These are phyloP conservation scores for Datnioides undecimradiatus DNA, from an alignment of 2,113 vertebrate genomes.

Conservation along the genomic window DNA sequence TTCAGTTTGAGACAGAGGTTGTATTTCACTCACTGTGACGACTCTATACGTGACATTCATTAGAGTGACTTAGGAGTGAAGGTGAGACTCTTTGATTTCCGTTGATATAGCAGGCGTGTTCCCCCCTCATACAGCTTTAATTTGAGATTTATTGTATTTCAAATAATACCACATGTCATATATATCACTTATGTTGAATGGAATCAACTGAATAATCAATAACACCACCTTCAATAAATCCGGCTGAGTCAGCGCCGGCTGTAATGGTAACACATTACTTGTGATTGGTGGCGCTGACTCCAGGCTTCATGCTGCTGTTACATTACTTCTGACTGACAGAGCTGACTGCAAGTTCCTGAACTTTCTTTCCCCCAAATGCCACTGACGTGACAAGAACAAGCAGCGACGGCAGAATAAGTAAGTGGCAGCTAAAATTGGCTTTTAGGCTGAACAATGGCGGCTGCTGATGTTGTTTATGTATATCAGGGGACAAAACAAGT, in stretches of 20 bases:
- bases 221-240: background rate
- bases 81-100: background rate
- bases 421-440: slow-evolving; percentile 17
- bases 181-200: background rate
- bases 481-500: slow-evolving; percentile 1
- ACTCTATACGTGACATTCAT: too few species aligned
- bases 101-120: background rate
- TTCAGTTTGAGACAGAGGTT: background rate
- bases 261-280: slow-evolving; percentile 16
- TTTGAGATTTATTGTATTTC: background rate
- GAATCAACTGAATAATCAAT: slow-evolving; percentile 16
- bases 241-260: slow-evolving; percentile 25
- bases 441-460: slow-evolving; percentile 9
- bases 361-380: slow-evolving; percentile 18
- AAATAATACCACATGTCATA: background rate
- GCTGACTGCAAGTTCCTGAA: slow-evolving; percentile 16
- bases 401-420: slow-evolving; percentile 5
- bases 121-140: background rate
- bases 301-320: slow-evolving; percentile 5
- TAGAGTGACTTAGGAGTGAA: background rate
- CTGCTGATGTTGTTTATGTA: background rate
- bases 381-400: slow-evolving; percentile 38
- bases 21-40: background rate
- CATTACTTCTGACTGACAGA: slow-evolving; percentile 38
- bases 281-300: slow-evolving; percentile 47